Evolutionary conservation across 1,140 invertebrate genomes (phyloP).

Genomic region (Eriocheir sinensis): DNA sequence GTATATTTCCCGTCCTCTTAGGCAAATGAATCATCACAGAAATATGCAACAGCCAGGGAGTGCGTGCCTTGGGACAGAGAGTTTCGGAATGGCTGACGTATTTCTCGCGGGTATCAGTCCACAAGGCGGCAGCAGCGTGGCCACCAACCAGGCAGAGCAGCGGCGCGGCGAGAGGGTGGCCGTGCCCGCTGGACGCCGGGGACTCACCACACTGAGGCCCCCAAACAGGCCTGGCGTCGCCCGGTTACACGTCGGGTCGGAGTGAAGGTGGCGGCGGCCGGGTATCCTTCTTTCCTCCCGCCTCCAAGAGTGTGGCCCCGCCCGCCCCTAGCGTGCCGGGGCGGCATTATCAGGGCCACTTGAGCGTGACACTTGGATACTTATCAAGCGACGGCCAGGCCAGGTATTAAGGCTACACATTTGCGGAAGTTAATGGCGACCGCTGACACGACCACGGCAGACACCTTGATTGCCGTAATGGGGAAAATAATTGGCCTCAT

Average conservation of each 20-base stretch:
- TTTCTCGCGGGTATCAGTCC: not conserved
- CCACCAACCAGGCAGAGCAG: no score
- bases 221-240: not conserved
- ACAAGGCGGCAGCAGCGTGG: not conserved
- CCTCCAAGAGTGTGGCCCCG: not conserved
- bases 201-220: slow-evolving; percentile 7
- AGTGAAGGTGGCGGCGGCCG: slow-evolving; percentile 6
- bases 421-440: slow-evolving; percentile 59
- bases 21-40: not conserved
- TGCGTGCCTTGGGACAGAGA: no score
- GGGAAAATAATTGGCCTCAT: slow-evolving; percentile 50
- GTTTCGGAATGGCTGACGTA: not conserved
- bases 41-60: not conserved
- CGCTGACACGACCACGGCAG: slow-evolving; percentile 43
- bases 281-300: not conserved
- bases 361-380: slow-evolving; percentile 49
- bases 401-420: slow-evolving; percentile 55
- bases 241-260: not conserved
- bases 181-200: slow-evolving; percentile 5
- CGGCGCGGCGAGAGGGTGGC: not conserved
- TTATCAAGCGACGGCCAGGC: slow-evolving; percentile 50
- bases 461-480: slow-evolving; percentile 46
- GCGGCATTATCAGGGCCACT: slow-evolving; percentile 31
- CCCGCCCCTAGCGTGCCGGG: slow-evolving; percentile 31
- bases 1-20: not conserved